Evolutionary conservation across 2,888 invertebrate genomes (phyloP).

Genomic region (Neocrepidodera transversa): DNA sequence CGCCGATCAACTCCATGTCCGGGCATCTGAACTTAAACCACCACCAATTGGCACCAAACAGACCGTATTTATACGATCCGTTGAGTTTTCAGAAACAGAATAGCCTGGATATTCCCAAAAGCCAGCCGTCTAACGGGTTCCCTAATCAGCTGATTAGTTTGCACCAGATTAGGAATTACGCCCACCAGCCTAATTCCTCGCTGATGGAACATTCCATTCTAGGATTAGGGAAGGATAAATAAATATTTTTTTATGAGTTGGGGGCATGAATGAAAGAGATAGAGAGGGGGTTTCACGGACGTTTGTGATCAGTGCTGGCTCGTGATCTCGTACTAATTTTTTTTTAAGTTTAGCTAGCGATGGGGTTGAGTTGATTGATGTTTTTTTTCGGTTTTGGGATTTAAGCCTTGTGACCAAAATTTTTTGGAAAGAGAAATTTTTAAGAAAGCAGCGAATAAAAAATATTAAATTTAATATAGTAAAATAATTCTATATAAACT

Average conservation of each 20-base stretch:
- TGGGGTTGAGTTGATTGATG: conserved; percentile 21
- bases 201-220: conserved; percentile 65
- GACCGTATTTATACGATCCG: conserved; percentile 92
- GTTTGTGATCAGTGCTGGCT: conserved; percentile 34
- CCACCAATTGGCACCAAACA: conserved; percentile 71
- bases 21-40: conserved; percentile 73
- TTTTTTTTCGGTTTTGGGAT: conserved; percentile 15
- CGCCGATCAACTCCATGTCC: conserved; percentile 90
- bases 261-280: background rate
- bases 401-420: conserved; percentile 13
- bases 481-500: too few relatives aligned
- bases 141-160: conserved; percentile 94
- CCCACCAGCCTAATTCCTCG: conserved; percentile 84
- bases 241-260: conserved; percentile 36
- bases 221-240: conserved; percentile 60
- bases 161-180: conserved; percentile 96
- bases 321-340: conserved; percentile 42
- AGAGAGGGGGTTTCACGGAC: conserved; percentile 29
- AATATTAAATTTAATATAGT: too few relatives aligned
- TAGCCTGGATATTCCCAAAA: conserved; percentile 60
- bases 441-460: background rate
- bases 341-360: conserved; percentile 35
- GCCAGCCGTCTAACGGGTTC: conserved; percentile 72
- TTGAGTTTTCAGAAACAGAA: conserved; percentile 84
- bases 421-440: conserved; percentile 8